A percentile compares a stretch with the other conserved stretches of the same genome.
These are phyloP conservation scores for Megalurothrips usitatus DNA, from an alignment of 2,888 invertebrate genomes.

Conservation along the genomic window DNA sequence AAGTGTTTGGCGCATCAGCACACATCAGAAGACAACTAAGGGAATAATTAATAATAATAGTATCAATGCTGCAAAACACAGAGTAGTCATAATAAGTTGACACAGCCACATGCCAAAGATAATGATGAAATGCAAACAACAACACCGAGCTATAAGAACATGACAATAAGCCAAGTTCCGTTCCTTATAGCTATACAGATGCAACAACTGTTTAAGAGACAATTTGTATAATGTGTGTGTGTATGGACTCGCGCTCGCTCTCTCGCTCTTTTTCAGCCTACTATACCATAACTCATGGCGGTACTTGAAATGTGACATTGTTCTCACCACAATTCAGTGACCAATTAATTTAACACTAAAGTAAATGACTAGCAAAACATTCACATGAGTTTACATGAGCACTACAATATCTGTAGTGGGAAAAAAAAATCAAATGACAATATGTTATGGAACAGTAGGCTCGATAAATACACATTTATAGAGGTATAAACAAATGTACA, in stretches of 20 bases:
- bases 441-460: slow-evolving; percentile 24
- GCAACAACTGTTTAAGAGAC: slow-evolving; percentile 6
- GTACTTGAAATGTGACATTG: neutral
- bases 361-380: slow-evolving; percentile 23
- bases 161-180: neutral
- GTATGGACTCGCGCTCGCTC: neutral
- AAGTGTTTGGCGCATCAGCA: slow-evolving; percentile 18
- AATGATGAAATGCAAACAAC: slow-evolving; percentile 23
- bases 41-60: slow-evolving; percentile 17
- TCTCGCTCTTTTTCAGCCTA: neutral
- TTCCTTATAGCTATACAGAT: slow-evolving; percentile 6
- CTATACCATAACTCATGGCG: neutral
- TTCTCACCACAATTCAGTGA: neutral
- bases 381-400: neutral
- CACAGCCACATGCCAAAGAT: slow-evolving; percentile 20
- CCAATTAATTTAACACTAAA: slow-evolving; percentile 11
- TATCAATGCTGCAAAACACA: slow-evolving; percentile 23
- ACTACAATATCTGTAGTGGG: neutral
- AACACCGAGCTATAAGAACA: slow-evolving; percentile 2
- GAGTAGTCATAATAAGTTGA: slow-evolving; percentile 7
- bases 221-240: neutral
- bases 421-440: neutral
- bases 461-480: slow-evolving; percentile 15
- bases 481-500: slow-evolving; percentile 23
- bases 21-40: slow-evolving; percentile 8